These are phyloP conservation scores for Clytia hemisphaerica DNA, from an alignment of 30 jellyfish, hydroid and myxozoan genomes.

Conservation along the genomic window DNA sequence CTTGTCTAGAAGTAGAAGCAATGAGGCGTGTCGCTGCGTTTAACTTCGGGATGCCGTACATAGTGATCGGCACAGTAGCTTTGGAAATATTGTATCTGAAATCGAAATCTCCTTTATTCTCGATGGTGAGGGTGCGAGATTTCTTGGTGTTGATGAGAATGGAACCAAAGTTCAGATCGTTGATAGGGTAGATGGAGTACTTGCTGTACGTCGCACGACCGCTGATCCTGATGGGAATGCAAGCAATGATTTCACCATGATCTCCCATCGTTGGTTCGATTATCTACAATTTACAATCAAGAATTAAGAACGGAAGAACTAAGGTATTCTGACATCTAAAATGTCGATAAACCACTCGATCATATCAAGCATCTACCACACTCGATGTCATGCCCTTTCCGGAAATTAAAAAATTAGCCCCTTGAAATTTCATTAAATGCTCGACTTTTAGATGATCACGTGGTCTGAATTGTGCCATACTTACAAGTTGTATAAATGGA, in stretches of 20 bases:
- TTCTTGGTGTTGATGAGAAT: slow-evolving; percentile 77
- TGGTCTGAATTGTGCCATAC: no score
- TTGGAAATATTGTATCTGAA: slow-evolving; percentile 64
- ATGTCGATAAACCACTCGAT: not conserved
- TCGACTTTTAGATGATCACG: no score
- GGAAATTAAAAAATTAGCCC: no score
- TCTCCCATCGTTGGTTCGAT: slow-evolving; percentile 86
- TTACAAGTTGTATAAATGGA: no score
- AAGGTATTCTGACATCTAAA: not conserved
- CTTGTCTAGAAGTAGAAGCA: slow-evolving; percentile 50
- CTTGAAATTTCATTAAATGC: no score
- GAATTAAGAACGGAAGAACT: no score
- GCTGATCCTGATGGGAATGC: slow-evolving; percentile 88
- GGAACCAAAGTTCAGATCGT: slow-evolving; percentile 89
- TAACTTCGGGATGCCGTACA: not conserved
- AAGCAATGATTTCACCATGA: slow-evolving; percentile 86
- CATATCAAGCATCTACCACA: not conserved
- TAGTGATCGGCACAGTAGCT: slow-evolving; percentile 27
- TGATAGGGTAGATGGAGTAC: slow-evolving; percentile 80
- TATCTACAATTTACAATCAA: slow-evolving; percentile 44
- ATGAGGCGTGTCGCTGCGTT: not conserved
- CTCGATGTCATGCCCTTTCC: not conserved
- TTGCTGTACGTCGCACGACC: slow-evolving; percentile 88
- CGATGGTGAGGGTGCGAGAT: slow-evolving; percentile 73
- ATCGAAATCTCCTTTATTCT: slow-evolving; percentile 89